Evolutionary conservation across 2,888 invertebrate genomes (phyloP).

Genomic region (Hermaeophaga mercurialis): DNA sequence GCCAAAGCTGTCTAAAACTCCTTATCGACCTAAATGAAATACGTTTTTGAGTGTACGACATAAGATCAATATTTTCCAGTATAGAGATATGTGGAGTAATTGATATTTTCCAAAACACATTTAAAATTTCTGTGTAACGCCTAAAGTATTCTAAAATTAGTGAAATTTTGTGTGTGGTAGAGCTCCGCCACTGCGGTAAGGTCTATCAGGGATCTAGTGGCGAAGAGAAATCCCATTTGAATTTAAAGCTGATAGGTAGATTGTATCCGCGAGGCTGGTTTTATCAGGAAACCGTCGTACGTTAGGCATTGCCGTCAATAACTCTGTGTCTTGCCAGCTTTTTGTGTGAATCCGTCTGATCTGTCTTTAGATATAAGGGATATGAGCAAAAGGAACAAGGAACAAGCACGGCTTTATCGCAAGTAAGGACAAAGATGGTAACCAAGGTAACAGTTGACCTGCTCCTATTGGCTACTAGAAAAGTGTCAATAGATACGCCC

Average conservation of each 20-base stretch:
- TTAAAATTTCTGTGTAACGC: too few species aligned
- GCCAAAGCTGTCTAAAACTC: too few species aligned
- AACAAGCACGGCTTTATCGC: constrained; percentile 47
- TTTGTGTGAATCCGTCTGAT: constrained; percentile 34
- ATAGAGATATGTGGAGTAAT: too few species aligned
- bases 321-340: constrained; percentile 32
- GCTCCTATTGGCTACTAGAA: constrained; percentile 54
- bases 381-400: constrained; percentile 39
- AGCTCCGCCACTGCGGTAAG: constrained; percentile 7
- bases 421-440: constrained; percentile 52
- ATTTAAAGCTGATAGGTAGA: constrained; percentile 30
- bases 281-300: constrained; percentile 24
- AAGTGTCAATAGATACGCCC: constrained; percentile 55
- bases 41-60: too few species aligned
- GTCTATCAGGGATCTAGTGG: constrained; percentile 11
- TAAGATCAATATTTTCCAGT: too few species aligned
- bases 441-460: constrained; percentile 54
- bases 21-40: too few species aligned
- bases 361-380: constrained; percentile 36
- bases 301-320: constrained; percentile 30
- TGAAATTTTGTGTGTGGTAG: too few species aligned
- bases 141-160: too few species aligned
- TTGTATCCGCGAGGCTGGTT: constrained; percentile 23
- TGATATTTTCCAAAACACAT: too few species aligned
- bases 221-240: constrained; percentile 22